Evolutionary conservation across 2,797 vertebrate genomes (phyloP), one percentile per base, ranked within the genome.

Genomic region (Catostomus latipinnis): DNA sequence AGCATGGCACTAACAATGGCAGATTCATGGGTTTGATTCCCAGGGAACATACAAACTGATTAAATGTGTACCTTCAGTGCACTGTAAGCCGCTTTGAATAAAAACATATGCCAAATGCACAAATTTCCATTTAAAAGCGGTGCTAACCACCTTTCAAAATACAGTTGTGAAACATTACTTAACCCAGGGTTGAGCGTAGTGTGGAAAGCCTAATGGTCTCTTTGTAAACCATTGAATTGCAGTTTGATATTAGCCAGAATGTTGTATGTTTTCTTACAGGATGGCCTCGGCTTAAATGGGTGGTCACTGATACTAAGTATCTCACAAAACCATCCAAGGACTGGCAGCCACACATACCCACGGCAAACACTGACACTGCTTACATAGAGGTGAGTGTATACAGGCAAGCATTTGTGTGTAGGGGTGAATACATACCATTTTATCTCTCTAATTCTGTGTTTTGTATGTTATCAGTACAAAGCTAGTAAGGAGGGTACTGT

Each of bases 251-350:
- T 53, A 6, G 0, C 8, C 6, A 8, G 43, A n/a, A 11, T 46
- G 16, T 63, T 60, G 69, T 14, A 1, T 83, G 22, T 4, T 67
- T 81, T 82, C 50, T 85, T 88, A 81, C 88, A 98, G 97, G 97
- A 80, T 99, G 97, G 97, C 97, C 97, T 56, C 94, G 95, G 68
- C 96, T 99, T 91, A 94, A 93, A 82, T 96, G 96, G 95, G 95
- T 95, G 81, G 93, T 96, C 84, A 94, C 94, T 58, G 94, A 95
- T 88, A 91, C 91, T 50, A 95, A 95, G 88, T 94, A 94, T 82
- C 92, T 95, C 80, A 94, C 95, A 83, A 95, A 95, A 84, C 93
- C 94, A 58, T 94, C 94, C 9, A 96, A 95, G 89, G 94, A 96
- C 84, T 95, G 95, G 96, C 95, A 96, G 87, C 96, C 96, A 1